Base-by-base conservation (phyloP, 2,797 vertebrate species). In the Adelosebastes latens region DNA sequence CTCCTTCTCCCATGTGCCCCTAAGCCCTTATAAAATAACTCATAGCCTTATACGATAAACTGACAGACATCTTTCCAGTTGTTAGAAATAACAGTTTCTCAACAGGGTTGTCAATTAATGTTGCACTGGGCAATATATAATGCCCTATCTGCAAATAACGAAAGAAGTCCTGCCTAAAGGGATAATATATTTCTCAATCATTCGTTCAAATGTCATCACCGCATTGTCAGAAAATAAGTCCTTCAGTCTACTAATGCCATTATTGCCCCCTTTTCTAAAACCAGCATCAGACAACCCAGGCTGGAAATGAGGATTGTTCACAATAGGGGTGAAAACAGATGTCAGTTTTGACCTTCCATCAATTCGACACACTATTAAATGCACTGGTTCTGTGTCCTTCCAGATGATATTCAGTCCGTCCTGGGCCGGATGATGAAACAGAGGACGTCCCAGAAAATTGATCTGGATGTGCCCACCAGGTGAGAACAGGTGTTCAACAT, bases 381-480 rank as follows among this genome's bases (percentile, higher is more conserved):
- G 16, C 3, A 18, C 49, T 53, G 49, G 49, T 11, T 22, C 49
- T 55, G 63, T 75, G 2, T 82, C 49, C 8, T 71, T 87, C 18
- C 89, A 98, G 97, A 97, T 58, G 97, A 98, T 5, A 92, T 97
- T 75, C 96, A 97, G 81, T 87, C 77, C 4, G 88, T 94, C 5
- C 46, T 97, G 67, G 93, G 91, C 24, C 92, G 87, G 63, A 87
- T 98, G 27, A 22, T 91, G 22, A 96, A 95, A 56, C 77, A 71
- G 78, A 94, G 24, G 58, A 74, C 27, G 8, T 76, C 72, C 34
- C 59, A 89, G 42, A 95, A 89, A 53, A 97, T 96, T 1, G 96
- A 97, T 79, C 74, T 97, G 89, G 89, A 89, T 1, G 94, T 93
- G 2, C 16, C 74, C 3, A 93, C 95, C 1, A 92, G 88, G 97